Base-by-base conservation (phyloP, 2,888 invertebrate genomes). In the Amitus sp. region DNA sequence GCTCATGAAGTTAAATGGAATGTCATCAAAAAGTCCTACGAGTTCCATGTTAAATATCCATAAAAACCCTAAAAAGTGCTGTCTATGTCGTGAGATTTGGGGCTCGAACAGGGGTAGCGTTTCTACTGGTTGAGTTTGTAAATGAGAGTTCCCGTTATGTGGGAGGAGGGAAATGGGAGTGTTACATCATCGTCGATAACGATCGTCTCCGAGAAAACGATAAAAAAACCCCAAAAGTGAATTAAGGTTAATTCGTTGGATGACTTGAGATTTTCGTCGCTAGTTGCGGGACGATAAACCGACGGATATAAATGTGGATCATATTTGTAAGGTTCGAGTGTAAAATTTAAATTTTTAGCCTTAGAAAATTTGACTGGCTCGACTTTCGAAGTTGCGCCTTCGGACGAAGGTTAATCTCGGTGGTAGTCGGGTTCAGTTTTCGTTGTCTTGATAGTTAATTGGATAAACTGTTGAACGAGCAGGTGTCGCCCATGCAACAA, bases 101-200 rank as follows among this genome's bases (percentile, higher is more conserved):
- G n/a, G n/a, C n/a, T n/a, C n/a, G n/a, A n/a, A n/a, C n/a, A n/a
- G n/a, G n/a, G n/a, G n/a, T n/a, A n/a, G n/a, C n/a, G n/a, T n/a
- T n/a, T n/a, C n/a, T n/a, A n/a, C n/a, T n/a, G 20, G 43, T 2
- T 52, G 67, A 73, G 68, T 70, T 73, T 74, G 67, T 67, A 71
- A 74, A 73, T 74, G 72, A 74, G 67, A 58, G 66, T 62, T 60
- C 51, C 45, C 58, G 53, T 52, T 33, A 59, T 40, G 47, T 53
- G 61, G 54, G 45, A 65, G 59, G 62, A 61, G 62, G 68, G 70
- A 72, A 73, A 71, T 70, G 69, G 55, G 58, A 56, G 68, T 71
- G 63, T 73, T 76, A 73, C 74, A 75, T 73, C 66, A 62, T 55
- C 49, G 59, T 48, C 55, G 62, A 68, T 72, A 72, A 73, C 67